Percentiles rank a stretch among this genome's conserved stretches.
phyloP scores from a whole-genome alignment of 2,797 vertebrate species.

The Okamejei kenojei region DNA sequence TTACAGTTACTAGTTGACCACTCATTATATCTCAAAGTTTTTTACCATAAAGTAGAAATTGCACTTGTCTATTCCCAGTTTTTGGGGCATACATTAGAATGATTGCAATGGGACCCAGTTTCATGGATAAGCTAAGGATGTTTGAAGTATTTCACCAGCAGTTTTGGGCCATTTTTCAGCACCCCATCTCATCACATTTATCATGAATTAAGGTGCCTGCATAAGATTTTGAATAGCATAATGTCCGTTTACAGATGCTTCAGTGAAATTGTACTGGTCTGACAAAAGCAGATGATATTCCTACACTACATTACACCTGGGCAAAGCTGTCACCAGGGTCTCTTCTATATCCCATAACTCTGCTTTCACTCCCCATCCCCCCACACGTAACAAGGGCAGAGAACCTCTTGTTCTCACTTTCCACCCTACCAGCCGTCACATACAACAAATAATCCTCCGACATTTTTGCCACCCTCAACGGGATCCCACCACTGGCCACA shows the following conservation, averaged over 20 bases:
- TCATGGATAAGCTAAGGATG: not conserved
- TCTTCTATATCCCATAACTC: no score
- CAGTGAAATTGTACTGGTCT: not conserved
- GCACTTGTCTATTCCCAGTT: not conserved
- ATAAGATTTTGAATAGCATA: not conserved
- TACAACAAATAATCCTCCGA: no score
- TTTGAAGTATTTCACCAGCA: not conserved
- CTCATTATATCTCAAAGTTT: not conserved
- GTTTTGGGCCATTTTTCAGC: not conserved
- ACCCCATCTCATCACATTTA: no score
- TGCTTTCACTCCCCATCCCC: no score
- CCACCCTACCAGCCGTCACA: no score
- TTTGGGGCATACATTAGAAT: not conserved
- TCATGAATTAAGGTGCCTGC: not conserved
- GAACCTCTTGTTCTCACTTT: no score
- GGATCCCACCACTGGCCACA: no score
- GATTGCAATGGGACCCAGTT: not conserved
- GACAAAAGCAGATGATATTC: not conserved
- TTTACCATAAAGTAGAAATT: not conserved
- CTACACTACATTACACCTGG: not conserved
- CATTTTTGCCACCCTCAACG: no score
- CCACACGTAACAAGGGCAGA: no score
- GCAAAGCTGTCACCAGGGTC: not conserved
- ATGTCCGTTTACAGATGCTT: not conserved
- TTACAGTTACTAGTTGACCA: not conserved